These are phyloP conservation scores for Asteroscopus sphinx DNA, from an alignment of 2,888 invertebrate genomes.

Conservation along the genomic window DNA sequence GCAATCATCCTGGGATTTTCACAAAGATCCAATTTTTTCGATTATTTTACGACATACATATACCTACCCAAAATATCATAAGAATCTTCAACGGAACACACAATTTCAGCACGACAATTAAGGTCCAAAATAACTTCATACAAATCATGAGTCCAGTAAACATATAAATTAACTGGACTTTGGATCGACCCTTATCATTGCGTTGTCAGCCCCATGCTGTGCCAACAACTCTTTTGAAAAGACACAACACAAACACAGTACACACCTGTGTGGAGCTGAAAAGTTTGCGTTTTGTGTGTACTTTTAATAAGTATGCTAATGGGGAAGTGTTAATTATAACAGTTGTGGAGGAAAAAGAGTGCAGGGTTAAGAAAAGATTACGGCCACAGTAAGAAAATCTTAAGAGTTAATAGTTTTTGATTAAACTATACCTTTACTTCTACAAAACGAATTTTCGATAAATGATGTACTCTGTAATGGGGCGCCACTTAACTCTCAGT, in stretches of 20 bases:
- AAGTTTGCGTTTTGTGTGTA: conserved; percentile 14
- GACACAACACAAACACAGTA: too few relatives aligned
- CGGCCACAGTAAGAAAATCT: too few relatives aligned
- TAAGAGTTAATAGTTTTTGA: too few relatives aligned
- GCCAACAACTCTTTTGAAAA: conserved; percentile 47
- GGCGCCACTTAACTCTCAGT: too few relatives aligned
- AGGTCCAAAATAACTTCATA: conserved; percentile 47
- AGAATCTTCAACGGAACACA: conserved; percentile 1
- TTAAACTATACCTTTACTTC: too few relatives aligned
- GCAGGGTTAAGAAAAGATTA: too few relatives aligned
- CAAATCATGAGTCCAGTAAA: conserved; percentile 49
- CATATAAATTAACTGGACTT: conserved; percentile 55
- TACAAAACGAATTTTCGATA: too few relatives aligned
- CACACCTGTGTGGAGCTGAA: conserved; percentile 27
- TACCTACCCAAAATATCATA: too few relatives aligned
- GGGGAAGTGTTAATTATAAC: conserved; percentile 21
- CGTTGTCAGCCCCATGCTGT: conserved; percentile 51
- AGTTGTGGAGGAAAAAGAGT: conserved; percentile 1
- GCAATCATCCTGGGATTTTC: too few relatives aligned
- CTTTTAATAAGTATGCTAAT: conserved; percentile 48
- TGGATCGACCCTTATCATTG: conserved; percentile 53
- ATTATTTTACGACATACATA: too few relatives aligned
- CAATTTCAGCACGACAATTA: conserved; percentile 20
- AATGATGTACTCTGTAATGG: too few relatives aligned
- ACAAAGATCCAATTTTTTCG: too few relatives aligned